phyloP scores from a whole-genome alignment of 2,797 vertebrate species.

The Fringilla coelebs region DNA sequence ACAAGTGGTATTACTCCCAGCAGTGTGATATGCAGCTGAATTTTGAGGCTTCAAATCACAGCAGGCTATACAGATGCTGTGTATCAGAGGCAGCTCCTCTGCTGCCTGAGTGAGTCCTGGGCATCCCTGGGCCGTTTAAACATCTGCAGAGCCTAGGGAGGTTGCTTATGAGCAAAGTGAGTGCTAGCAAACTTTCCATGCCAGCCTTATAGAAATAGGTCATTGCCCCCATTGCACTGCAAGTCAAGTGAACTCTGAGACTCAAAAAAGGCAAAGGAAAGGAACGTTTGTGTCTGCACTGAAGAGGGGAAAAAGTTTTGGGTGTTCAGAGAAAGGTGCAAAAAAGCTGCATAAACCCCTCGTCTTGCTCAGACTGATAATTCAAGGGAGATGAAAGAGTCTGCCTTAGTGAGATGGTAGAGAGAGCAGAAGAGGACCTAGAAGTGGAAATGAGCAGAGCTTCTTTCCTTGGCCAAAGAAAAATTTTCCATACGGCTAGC shows the following conservation, averaged over 20 bases:
- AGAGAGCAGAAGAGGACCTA: not conserved
- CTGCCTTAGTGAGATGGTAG: not conserved
- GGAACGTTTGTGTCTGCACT: not conserved
- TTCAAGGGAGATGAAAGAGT: not conserved
- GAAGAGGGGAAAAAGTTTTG: not conserved
- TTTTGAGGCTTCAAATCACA: not conserved
- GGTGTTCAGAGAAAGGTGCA: not conserved
- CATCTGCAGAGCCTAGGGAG: not conserved
- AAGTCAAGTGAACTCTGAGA: not conserved
- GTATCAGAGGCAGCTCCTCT: not conserved
- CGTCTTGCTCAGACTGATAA: not conserved
- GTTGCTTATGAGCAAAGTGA: not conserved
- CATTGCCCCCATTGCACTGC: not conserved
- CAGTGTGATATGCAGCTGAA: not conserved
- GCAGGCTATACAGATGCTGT: not conserved
- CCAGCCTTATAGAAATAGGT: not conserved
- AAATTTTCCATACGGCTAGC: not conserved
- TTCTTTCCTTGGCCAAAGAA: not conserved
- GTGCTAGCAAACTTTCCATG: not conserved
- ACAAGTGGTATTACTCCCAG: not conserved
- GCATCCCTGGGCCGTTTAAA: not conserved
- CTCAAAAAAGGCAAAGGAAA: not conserved
- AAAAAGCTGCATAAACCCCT: not conserved
- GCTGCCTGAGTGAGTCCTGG: not conserved
- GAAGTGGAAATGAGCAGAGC: not conserved